Percentiles rank a stretch among this genome's conserved stretches.
Conservation (phyloP, 2,797 vertebrate genomes). For the Cheracebus regulus region DNA sequence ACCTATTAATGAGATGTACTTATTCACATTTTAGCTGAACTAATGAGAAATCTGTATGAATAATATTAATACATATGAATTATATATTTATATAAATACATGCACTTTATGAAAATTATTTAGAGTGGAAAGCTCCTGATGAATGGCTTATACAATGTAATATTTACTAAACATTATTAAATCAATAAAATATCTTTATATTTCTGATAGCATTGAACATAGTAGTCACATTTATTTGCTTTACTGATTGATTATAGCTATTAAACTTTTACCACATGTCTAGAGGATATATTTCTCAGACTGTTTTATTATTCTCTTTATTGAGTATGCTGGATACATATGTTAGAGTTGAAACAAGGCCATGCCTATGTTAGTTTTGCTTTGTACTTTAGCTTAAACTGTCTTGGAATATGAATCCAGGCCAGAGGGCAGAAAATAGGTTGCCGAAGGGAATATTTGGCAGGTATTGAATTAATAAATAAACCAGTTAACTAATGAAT, state of each 20-base stretch:
- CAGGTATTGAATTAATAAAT: background rate
- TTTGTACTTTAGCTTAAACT: background rate
- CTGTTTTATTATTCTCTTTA: background rate
- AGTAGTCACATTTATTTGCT: background rate
- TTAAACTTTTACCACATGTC: background rate
- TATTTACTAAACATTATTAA: constrained; percentile 34
- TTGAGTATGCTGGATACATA: background rate
- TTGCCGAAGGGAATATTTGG: constrained; percentile 26
- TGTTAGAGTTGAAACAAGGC: background rate
- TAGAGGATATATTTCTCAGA: background rate
- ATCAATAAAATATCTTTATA: background rate
- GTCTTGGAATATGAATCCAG: background rate
- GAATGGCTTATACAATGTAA: constrained; percentile 24
- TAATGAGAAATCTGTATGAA: constrained; percentile 11
- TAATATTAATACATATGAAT: background rate
- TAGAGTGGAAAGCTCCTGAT: background rate
- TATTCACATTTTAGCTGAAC: constrained; percentile 37
- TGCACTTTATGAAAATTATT: constrained; percentile 10
- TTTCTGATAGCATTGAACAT: constrained; percentile 4
- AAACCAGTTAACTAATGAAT: background rate
- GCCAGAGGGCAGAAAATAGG: background rate
- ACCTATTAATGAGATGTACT: background rate
- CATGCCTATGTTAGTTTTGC: background rate
- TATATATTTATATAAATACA: background rate
- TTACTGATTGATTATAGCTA: background rate